Evolutionary conservation across 2,113 vertebrate species (phyloP).

Genomic region (Cichladusa arquata): DNA sequence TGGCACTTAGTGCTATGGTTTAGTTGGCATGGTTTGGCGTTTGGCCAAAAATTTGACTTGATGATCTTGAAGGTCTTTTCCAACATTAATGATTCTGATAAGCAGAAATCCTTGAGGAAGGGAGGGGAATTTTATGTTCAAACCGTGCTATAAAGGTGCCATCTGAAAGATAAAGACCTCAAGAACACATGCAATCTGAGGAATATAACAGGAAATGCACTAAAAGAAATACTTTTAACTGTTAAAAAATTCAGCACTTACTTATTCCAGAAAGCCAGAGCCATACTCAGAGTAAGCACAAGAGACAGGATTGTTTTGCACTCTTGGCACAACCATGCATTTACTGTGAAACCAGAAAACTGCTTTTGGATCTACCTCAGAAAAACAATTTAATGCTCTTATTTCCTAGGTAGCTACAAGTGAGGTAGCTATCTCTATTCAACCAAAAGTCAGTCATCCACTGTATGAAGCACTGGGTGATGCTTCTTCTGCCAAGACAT

Average conservation of each 20-base stretch:
- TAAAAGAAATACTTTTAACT: not conserved
- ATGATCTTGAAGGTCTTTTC: not conserved
- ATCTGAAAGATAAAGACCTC: not conserved
- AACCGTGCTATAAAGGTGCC: not conserved
- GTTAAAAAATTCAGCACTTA: not conserved
- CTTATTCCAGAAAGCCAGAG: not conserved
- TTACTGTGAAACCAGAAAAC: not conserved
- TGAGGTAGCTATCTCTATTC: not conserved
- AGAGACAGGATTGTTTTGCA: not conserved
- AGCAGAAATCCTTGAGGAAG: not conserved
- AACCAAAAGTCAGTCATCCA: not conserved
- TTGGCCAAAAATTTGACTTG: fast-evolving
- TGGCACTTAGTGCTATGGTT: not conserved
- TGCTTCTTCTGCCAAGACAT: not conserved
- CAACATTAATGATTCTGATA: not conserved
- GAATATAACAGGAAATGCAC: not conserved
- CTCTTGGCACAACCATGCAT: not conserved
- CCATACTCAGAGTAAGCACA: not conserved
- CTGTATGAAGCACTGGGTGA: not conserved
- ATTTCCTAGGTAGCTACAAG: not conserved
- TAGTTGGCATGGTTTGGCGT: not conserved
- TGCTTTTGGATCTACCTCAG: not conserved
- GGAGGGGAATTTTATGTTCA: not conserved
- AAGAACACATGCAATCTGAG: not conserved
- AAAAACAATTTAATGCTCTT: not conserved